Conservation (phyloP, 2,888 invertebrate genomes). For the Dryocosmus kuriphilus region DNA sequence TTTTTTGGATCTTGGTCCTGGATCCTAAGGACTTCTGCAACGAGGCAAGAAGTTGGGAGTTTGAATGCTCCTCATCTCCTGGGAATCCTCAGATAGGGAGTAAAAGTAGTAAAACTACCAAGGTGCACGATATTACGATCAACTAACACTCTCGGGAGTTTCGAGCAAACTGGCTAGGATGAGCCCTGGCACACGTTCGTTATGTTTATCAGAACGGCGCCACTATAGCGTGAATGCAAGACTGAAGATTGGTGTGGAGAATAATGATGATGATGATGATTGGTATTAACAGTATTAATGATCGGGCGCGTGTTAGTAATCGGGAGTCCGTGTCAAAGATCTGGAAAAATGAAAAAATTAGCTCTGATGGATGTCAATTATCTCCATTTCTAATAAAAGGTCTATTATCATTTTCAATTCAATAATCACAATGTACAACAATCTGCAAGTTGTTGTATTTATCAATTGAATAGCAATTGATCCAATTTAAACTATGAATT, state of each 20-base stretch:
- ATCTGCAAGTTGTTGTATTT: too few relatives aligned
- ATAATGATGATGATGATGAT: slow-evolving; percentile 3
- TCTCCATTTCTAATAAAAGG: neutral
- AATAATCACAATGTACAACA: too few relatives aligned
- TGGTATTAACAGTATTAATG: slow-evolving; percentile 16
- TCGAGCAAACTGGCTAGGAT: slow-evolving; percentile 54
- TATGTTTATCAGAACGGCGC: slow-evolving; percentile 55
- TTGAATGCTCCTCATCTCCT: slow-evolving; percentile 35
- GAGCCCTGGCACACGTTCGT: slow-evolving; percentile 48
- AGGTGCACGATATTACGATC: slow-evolving; percentile 21
- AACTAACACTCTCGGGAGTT: slow-evolving; percentile 50
- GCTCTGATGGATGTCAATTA: neutral
- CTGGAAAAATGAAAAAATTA: slow-evolving; percentile 8
- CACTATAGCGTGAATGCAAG: slow-evolving; percentile 43
- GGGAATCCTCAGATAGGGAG: neutral
- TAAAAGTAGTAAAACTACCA: neutral
- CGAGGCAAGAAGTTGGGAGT: slow-evolving; percentile 4
- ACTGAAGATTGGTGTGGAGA: slow-evolving; percentile 23
- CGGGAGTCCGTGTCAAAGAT: slow-evolving; percentile 6
- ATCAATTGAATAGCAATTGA: neutral
- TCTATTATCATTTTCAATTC: too few relatives aligned
- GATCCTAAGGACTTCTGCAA: slow-evolving; percentile 2
- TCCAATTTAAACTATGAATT: neutral
- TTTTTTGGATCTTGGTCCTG: slow-evolving; percentile 7
- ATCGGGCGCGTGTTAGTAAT: slow-evolving; percentile 25